Percentiles rank a stretch among this genome's conserved stretches.
phyloP scores from a whole-genome alignment of 2,888 invertebrate species.

The Diarsia mendica region DNA sequence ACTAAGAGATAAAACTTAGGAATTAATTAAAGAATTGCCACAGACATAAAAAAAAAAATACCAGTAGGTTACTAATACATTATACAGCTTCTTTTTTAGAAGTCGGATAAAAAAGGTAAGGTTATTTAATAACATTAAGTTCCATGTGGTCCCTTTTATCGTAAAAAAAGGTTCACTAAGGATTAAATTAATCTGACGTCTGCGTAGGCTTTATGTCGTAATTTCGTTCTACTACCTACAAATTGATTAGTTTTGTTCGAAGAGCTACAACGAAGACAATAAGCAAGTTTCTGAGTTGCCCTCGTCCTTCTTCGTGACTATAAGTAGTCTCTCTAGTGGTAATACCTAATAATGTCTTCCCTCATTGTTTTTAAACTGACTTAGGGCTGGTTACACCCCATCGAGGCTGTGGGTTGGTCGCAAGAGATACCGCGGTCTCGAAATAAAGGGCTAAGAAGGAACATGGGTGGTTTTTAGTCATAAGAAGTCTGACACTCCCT shows the following conservation, averaged over 20 bases:
- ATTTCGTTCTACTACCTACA: constrained; percentile 31
- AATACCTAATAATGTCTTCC: background rate
- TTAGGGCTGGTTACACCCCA: too few relatives aligned
- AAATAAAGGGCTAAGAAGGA: too few relatives aligned
- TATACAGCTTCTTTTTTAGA: background rate
- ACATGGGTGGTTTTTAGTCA: too few relatives aligned
- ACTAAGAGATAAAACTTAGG: background rate
- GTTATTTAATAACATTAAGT: background rate
- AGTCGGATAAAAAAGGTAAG: background rate
- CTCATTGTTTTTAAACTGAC: background rate
- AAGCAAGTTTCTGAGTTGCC: constrained; percentile 1
- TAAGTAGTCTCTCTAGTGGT: background rate
- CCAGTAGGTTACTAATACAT: background rate
- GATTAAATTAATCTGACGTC: constrained; percentile 12
- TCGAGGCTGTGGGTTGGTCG: too few relatives aligned
- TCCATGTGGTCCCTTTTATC: background rate
- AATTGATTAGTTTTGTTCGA: constrained; percentile 36
- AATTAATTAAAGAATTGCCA: background rate
- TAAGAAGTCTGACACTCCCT: too few relatives aligned
- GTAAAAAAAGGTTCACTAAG: background rate
- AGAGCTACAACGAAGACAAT: constrained; percentile 13
- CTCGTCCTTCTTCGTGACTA: background rate
- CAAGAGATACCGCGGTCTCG: too few relatives aligned
- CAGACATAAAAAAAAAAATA: background rate
- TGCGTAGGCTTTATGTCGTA: background rate